These are phyloP conservation scores for Bos taurus DNA, from an alignment of 2,113 vertebrate species.

Conservation along the genomic window ARS-UCD2.0 NC_037329.1:48795001-48795500, in stretches of 20 bases:
- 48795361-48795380: constrained; percentile 17
- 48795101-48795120: not conserved
- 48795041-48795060: not conserved
- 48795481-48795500: not conserved
- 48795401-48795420: not conserved
- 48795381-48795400: constrained; percentile 23
- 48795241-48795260: not conserved
- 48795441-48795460: not conserved
- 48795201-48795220: not conserved
- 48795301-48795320: not conserved
- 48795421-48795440: not conserved
- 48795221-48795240: not conserved
- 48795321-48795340: not conserved
- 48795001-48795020: not conserved
- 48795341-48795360: constrained; percentile 4
- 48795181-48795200: not conserved
- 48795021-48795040: not conserved
- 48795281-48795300: not conserved
- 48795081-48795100: not conserved
- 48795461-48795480: constrained; percentile 10
- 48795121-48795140: not conserved
- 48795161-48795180: not conserved
- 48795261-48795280: constrained; percentile 10
- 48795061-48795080: not conserved
- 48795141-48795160: not conserved